Base-by-base conservation (phyloP, 2,888 invertebrate genomes). In the Dexiosoma caninum region DNA sequence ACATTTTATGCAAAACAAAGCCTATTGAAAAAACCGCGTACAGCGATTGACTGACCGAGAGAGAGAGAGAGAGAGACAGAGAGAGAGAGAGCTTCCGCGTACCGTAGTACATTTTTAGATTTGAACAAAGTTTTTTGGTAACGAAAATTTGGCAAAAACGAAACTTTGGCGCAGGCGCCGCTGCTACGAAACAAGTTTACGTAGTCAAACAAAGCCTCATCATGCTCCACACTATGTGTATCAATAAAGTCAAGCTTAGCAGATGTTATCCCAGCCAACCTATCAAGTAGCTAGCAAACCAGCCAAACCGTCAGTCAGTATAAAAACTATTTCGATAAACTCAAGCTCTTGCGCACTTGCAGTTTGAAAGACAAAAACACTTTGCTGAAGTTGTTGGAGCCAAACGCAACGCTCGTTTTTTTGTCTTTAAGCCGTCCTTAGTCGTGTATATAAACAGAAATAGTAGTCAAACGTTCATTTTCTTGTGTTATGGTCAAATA, bases 371-470 rank as follows among this genome's bases (percentile, higher is more conserved):
- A 76, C 81, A 78, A 27, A 85, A 85, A 85, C 87, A 88, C 85
- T 88, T 87, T 84, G 85, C 81, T 87, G 84, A 84, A 88, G 85
- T 86, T 85, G 86, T 84, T 88, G 85, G 83, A 87, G 85, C 84
- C 83, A 87, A 85, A 87, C 87, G 85, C 85, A 87, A 86, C 87
- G 85, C 71, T 80, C 71, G 75, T 32, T 51, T 57, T 67, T 59
- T 75, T 51, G 67, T 59, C 51, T 67, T 70, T 49, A 69, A 77
- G 60, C 81, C 79, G 80, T 83, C 81, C 78, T 82, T 83, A 60
- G 57, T 71, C 67, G 82, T 79, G 62, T 66, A 53, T 55, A 49
- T 51, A 60, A 40, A 14, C 32, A 55, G 59, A 62, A 53, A 59
- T 27, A 27, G 27, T 72, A 42, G 53, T 21, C 3, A 46, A 66